phyloP scores from a whole-genome alignment of 2,797 vertebrate species.

The Platyrinchus mystaceus region DNA sequence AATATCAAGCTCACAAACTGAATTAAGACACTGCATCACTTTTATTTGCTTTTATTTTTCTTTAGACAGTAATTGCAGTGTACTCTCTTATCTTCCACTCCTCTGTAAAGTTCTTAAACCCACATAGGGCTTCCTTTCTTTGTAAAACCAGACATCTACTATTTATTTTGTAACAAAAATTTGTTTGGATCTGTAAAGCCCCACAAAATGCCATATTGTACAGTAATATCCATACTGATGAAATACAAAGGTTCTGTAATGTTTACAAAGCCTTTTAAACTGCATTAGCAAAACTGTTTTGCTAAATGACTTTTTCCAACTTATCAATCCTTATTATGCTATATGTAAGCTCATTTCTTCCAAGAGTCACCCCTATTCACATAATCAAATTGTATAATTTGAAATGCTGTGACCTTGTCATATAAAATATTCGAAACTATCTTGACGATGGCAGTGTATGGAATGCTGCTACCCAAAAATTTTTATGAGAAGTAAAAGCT shows the following conservation, averaged over 20 bases:
- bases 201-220: background rate
- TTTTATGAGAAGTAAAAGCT: background rate
- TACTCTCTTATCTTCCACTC: background rate
- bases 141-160: background rate
- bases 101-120: background rate
- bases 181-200: background rate
- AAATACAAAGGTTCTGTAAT: background rate
- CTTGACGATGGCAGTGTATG: background rate
- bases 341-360: background rate
- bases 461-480: background rate
- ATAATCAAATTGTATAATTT: background rate
- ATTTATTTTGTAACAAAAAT: background rate
- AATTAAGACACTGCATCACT: background rate
- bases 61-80: background rate
- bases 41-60: background rate
- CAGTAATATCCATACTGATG: background rate
- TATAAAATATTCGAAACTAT: background rate
- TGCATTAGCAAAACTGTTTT: background rate
- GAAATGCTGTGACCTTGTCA: background rate
- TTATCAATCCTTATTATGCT: background rate
- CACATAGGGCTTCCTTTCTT: background rate
- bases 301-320: background rate
- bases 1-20: background rate
- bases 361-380: background rate
- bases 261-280: background rate